Evolutionary conservation across 2,113 vertebrate genomes (phyloP), one percentile per base, ranked within the genome.

Genomic region (Colinus virginianus): DNA sequence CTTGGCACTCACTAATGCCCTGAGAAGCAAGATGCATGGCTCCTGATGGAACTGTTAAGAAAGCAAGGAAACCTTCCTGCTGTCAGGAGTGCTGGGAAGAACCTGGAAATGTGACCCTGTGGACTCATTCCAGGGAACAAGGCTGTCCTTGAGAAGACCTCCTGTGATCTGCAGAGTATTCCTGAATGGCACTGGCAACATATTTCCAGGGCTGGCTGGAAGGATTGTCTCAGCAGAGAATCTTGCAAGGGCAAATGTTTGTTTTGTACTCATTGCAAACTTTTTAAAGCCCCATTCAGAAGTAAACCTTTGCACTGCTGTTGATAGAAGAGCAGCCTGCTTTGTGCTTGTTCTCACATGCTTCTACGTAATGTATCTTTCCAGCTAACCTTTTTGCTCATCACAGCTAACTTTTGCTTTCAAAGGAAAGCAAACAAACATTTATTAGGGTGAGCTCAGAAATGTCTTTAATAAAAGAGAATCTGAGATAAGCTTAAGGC

Each of bases 391-490:
- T n/a, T 58, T 58, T 58, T 32, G 64, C 36, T 36, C 36, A 78
- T 40, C 76, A 72, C 49, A 84, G 82, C 51, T 64, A 90, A 79
- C 34, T 91, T 90, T 51, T 87, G 46, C 72, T 92, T 90, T 82
- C 88, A 63, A 84, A 80, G 66, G n/a, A 88, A 36, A 68, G 53
- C 66, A 88, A 88, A 84, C 53, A 70, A 84, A 49, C 42, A 87
- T 84, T 88, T 92, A 34, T 87, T 77, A 69, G 75, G 15, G 13
- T 72, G 46, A 88, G 15, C 28, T 76, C 32, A 23, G 89, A 84
- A 84, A 28, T 56, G 23, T 25, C 61, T 92, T 91, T 90, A 85
- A 90, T 77, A 88, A 92, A 93, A 93, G 62, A 74, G 43, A 75
- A 38, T 92, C 58, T 55, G 36, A 87, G 59, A 75, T 83, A 77